These are phyloP conservation scores for Drosophila robusta DNA, from an alignment of 2,888 invertebrate species.

Conservation along the genomic window DNA sequence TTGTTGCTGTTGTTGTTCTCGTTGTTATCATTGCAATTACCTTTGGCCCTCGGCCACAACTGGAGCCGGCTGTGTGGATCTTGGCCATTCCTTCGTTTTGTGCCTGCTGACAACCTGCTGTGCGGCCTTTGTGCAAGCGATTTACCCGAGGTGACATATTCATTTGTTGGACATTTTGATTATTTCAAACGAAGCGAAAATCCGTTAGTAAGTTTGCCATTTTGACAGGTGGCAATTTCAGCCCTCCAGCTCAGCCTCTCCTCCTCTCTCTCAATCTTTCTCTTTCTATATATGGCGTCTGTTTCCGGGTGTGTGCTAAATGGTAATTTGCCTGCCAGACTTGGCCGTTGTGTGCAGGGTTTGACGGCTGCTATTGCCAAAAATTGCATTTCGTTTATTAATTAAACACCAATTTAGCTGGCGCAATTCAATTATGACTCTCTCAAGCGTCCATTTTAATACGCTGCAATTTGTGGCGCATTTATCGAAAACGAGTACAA, in stretches of 20 bases:
- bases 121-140: slow-evolving; percentile 55
- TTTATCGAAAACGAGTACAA: slow-evolving; percentile 25
- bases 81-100: slow-evolving; percentile 6
- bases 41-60: slow-evolving; percentile 47
- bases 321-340: slow-evolving; percentile 72
- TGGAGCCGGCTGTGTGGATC: slow-evolving; percentile 15
- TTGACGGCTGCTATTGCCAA: slow-evolving; percentile 44
- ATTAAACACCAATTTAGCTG: slow-evolving; percentile 73
- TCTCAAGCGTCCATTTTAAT: slow-evolving; percentile 18
- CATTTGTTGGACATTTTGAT: slow-evolving; percentile 73
- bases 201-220: slow-evolving; percentile 52
- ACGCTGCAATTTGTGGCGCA: slow-evolving; percentile 25
- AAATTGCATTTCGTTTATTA: slow-evolving; percentile 79
- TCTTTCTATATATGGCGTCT: slow-evolving; percentile 7
- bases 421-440: slow-evolving; percentile 69
- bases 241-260: slow-evolving; percentile 12
- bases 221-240: slow-evolving; percentile 46
- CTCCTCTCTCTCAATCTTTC: not conserved
- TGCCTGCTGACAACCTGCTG: slow-evolving; percentile 43
- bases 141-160: slow-evolving; percentile 68
- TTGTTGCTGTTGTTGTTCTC: slow-evolving; percentile 20
- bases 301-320: slow-evolving; percentile 42
- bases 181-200: slow-evolving; percentile 71
- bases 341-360: slow-evolving; percentile 23
- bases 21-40: slow-evolving; percentile 52